Base-by-base conservation (phyloP, 2,888 invertebrate species). In the Alitta virens region DNA sequence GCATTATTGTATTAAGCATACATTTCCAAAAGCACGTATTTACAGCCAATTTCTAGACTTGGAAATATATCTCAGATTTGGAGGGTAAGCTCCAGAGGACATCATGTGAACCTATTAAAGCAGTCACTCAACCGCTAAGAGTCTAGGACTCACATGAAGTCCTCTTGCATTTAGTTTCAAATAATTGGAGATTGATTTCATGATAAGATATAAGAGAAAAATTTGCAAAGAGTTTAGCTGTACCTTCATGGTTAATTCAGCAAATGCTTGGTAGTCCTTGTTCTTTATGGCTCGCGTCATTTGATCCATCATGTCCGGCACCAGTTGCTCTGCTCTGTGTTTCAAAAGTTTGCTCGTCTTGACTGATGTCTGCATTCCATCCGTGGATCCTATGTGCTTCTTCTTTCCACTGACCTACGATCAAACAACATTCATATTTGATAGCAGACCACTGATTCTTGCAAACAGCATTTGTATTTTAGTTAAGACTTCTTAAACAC, bases 201-300 rank as follows among this genome's bases (percentile, higher is more conserved):
- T n/a, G n/a, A n/a, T n/a, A n/a, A n/a, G n/a, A 60, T 83, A 71
- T 60, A 95, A 91, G 9, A 12, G 16, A 40, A 40, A 40, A 40
- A 40, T 40, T 12, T 40, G 16, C 12, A 16, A 40, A 12, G 16
- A 40, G 40, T 46, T 23, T 25, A 5, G 3, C 38, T 18, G 55
- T 54, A 82, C 83, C 76, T 89, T 89, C 92, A 99, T 99, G 0
- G 95, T 94, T 24, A 97, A 85, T 77, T 91, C 88, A n/a, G 93
- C 95, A 85, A 98, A 95, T 49, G 83, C 86, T 26, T 86, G 77
- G 81, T 96, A 99, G 83, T 98, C 86, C 73, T 85, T 88, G 0
- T 85, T 79, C 60, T 83, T 71, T 60, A 95, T 91, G 9, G 89
- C 88, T 68, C 83, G 72, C 56, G 76, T 84, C 74, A 91, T 88